Conservation (phyloP, 92 coral and sea anemone genomes). For the Blastomussa wellsi region DNA sequence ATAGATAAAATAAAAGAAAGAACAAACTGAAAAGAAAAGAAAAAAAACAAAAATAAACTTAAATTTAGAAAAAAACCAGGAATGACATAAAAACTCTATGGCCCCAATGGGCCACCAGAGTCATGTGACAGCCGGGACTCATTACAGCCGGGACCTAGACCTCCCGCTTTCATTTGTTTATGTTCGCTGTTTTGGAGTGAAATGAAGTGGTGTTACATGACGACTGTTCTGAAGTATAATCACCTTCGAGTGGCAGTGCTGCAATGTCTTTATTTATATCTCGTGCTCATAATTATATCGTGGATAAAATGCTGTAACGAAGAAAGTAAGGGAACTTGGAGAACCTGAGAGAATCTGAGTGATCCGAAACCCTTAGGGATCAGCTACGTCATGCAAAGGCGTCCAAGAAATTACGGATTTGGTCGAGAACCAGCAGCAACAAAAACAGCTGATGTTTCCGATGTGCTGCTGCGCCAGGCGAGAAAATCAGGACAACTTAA, state of each 20-base stretch:
- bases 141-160: too few species aligned
- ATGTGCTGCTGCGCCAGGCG: slow-evolving; percentile 84
- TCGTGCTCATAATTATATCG: too few species aligned
- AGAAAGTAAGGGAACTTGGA: background rate
- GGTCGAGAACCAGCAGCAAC: slow-evolving; percentile 37
- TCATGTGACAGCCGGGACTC: too few species aligned
- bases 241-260: too few species aligned
- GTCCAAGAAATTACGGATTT: slow-evolving; percentile 63
- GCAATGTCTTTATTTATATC: too few species aligned
- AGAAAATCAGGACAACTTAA: slow-evolving; percentile 93
- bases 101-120: slow-evolving; percentile 31
- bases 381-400: slow-evolving; percentile 49
- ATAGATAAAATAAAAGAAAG: slow-evolving; percentile 28
- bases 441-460: slow-evolving; percentile 67
- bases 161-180: too few species aligned
- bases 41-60: background rate
- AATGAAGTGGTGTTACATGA: too few species aligned
- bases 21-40: slow-evolving; percentile 2
- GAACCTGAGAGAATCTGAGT: background rate
- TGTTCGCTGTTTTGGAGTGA: too few species aligned
- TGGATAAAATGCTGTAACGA: background rate
- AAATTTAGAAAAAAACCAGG: background rate
- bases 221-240: too few species aligned
- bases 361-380: background rate
- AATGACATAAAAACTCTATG: slow-evolving; percentile 32